Evolutionary conservation across 2,797 vertebrate genomes (phyloP), one percentile per base, ranked within the genome.

Genomic region (Myotis daubentonii): DNA sequence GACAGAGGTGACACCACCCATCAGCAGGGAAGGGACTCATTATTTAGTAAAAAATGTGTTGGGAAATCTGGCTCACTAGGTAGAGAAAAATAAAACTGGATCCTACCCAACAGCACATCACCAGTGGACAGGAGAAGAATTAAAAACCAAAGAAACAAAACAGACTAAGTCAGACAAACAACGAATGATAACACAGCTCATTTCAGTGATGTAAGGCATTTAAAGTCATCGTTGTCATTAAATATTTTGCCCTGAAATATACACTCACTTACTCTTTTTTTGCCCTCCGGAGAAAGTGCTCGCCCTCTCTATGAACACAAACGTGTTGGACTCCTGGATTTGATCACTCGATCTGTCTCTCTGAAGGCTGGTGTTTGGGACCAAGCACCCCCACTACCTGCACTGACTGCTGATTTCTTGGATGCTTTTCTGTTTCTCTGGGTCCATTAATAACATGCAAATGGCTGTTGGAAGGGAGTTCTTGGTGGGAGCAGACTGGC

Each of bases 361-460:
- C 60, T 86, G 20, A 2, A 25, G 53, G n/a, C 53, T 49, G 23
- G 49, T 1, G 5, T 25, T 12, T 33, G 80, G 11, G 19, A 25
- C 28, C 6, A 55, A 8, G 36, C 76, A 3, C n/a, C 47, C 49
- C 36, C 75, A 15, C 12, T 0, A 22, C 83, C 92, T 53, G 38
- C 41, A 30, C 10, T 23, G 86, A 55, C 93, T 16, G 51, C 82
- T 62, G 80, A 62, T 86, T 94, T 89, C 83, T 87, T 17, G n/a
- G 78, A 85, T 68, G 68, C 74, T 91, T 80, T 70, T 74, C 83
- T 74, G 55, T 74, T 71, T 93, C 75, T 88, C 55, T 6, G 44
- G 84, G 51, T 84, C 87, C 94, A 96, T 95, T 96, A 95, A 94
- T 92, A 96, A 97, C 57, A 94, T 89, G 66, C 88, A 97, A 84